Base-by-base conservation (phyloP, 1,140 invertebrate genomes). In the Macrosteles quadrilineatus region DNA sequence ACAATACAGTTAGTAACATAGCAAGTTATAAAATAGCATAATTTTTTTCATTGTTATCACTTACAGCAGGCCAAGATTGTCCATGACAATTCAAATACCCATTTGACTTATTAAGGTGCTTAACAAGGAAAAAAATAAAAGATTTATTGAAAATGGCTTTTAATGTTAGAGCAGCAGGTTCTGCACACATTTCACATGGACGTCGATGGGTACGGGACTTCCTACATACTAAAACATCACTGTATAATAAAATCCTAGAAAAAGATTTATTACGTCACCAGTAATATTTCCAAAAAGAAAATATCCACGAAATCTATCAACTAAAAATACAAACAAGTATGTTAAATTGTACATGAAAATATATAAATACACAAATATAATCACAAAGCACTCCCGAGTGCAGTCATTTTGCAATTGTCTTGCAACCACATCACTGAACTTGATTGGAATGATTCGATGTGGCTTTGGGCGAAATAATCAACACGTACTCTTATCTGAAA, bases 321-420 rank as follows among this genome's bases (percentile, higher is more conserved):
- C 55, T 59, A 27, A 59, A 59, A 59, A 21, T 59, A 59, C 55
- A 59, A 59, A 59, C 55, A 59, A 59, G 21, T 59, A 59, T 59
- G 55, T 59, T 59, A 27, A 59, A 59, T 59, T 59, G 55, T 59
- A 59, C 55, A 59, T 59, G 23, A 59, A 50, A 59, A 59, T 59
- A 59, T 59, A 59, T 59, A 59, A 59, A 59, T 59, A 59, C 55
- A 59, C 55, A 59, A 50, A 59, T 59, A 59, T 59, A 59, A 59
- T 59, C 55, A 59, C 55, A 59, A 23, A 59, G 55, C 55, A 59
- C 55, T 59, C 23, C 23, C 23, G 12, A 59, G 55, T 59, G 55
- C 55, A 59, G 55, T 59, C 55, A 59, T 9, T 59, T 25, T 50
- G 47, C 21, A 19, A 21, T 9, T 17, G 6, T 9, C n/a, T 27